These are phyloP conservation scores for Hipposideros larvatus DNA, from an alignment of 2,797 vertebrate genomes.

Conservation along the genomic window DNA sequence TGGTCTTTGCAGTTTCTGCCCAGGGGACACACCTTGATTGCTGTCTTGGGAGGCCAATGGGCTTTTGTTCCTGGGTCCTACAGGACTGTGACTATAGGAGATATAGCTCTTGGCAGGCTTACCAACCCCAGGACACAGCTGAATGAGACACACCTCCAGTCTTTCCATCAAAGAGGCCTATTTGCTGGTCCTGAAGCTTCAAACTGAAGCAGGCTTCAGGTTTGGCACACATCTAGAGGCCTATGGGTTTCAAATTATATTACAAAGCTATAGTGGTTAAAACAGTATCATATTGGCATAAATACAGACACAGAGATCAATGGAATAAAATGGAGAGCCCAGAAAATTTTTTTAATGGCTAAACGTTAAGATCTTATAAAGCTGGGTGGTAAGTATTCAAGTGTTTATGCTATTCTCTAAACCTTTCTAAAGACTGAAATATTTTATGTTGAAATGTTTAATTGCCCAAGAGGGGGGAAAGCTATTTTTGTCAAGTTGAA, in stretches of 20 bases:
- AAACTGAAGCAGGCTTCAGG: background rate
- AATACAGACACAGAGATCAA: background rate
- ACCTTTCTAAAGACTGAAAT: conserved; percentile 29
- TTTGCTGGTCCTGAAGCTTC: background rate
- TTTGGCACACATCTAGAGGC: background rate
- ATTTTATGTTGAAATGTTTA: conserved; percentile 53
- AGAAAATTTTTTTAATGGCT: no score
- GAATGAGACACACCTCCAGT: background rate
- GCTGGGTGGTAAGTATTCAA: background rate
- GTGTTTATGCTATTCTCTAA: background rate
- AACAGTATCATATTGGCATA: background rate
- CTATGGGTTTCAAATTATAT: background rate
- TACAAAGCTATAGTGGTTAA: background rate
- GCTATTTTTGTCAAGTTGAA: conserved; percentile 21
- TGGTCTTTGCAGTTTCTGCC: background rate
- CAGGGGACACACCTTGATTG: background rate
- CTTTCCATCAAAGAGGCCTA: background rate
- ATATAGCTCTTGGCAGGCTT: background rate
- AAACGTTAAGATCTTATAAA: conserved; percentile 33
- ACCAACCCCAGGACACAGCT: background rate
- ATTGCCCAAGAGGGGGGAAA: background rate
- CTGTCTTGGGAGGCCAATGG: background rate
- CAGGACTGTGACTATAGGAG: background rate
- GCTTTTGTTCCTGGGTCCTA: background rate
- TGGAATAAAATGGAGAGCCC: background rate